Conservation (phyloP, 1,140 invertebrate genomes). For the Laodelphax striatellus region DNA sequence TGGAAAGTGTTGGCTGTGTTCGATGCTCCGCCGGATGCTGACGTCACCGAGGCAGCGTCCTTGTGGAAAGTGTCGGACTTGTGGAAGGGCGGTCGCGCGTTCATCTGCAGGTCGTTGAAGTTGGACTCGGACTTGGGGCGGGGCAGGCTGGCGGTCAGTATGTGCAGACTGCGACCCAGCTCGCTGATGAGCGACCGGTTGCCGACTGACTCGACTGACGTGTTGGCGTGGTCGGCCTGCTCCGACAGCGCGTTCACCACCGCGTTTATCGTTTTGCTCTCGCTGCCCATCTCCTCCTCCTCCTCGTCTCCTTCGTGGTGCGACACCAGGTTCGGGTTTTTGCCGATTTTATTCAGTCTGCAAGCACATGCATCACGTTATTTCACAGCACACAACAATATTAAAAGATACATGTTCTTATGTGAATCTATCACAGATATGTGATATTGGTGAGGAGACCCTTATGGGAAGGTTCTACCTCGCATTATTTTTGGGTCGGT, state of each 20-base stretch:
- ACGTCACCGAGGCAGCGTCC: slow-evolving; percentile 25
- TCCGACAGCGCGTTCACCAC: slow-evolving; percentile 82
- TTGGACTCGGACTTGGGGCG: slow-evolving; percentile 74
- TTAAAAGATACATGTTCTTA: too few species aligned
- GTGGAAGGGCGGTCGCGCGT: slow-evolving; percentile 54
- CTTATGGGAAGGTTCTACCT: too few species aligned
- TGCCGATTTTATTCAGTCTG: slow-evolving; percentile 94
- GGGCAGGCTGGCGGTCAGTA: slow-evolving; percentile 40
- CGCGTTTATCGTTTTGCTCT: slow-evolving; percentile 81
- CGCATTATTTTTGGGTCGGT: too few species aligned
- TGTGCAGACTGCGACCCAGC: slow-evolving; percentile 39
- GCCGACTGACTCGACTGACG: slow-evolving; percentile 59
- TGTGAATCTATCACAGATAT: too few species aligned
- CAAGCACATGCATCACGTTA: slow-evolving; percentile 24
- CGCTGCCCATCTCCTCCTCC: slow-evolving; percentile 57
- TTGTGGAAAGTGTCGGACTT: slow-evolving; percentile 64
- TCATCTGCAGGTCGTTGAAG: slow-evolving; percentile 46
- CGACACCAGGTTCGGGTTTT: slow-evolving; percentile 92
- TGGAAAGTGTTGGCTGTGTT: slow-evolving; percentile 43
- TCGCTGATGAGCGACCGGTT: slow-evolving; percentile 33
- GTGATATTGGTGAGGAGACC: too few species aligned
- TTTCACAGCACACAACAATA: too few species aligned
- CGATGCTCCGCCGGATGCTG: too few species aligned
- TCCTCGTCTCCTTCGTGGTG: slow-evolving; percentile 67
- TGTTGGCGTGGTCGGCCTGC: slow-evolving; percentile 70